A percentile compares a stretch with the other conserved stretches of the same genome.
These are phyloP conservation scores for Corythucha ciliata DNA, from an alignment of 2,888 invertebrate species.

Conservation along the genomic window DNA sequence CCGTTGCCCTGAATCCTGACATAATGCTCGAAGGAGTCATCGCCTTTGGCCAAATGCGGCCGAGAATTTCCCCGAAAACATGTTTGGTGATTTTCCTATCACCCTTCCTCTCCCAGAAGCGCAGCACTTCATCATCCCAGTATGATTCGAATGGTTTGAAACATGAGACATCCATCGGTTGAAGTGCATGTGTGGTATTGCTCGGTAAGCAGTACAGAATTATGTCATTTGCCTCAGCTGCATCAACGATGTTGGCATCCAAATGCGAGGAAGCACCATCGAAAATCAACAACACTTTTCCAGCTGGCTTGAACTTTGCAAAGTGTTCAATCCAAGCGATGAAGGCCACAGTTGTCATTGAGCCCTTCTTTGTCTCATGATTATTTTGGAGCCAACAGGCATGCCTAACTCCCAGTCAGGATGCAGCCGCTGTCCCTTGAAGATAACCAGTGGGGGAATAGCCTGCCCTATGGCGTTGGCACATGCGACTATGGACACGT, in stretches of 20 bases:
- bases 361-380: slow-evolving; percentile 36
- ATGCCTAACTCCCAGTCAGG: slow-evolving; percentile 33
- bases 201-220: slow-evolving; percentile 39
- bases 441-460: slow-evolving; percentile 25
- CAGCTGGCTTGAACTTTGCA: slow-evolving; percentile 33
- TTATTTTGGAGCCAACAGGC: slow-evolving; percentile 33
- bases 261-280: slow-evolving; percentile 38
- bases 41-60: slow-evolving; percentile 36
- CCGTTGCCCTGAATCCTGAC: slow-evolving; percentile 35
- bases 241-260: slow-evolving; percentile 37
- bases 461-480: slow-evolving; percentile 37
- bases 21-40: slow-evolving; percentile 35
- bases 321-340: slow-evolving; percentile 35
- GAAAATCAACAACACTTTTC: slow-evolving; percentile 36
- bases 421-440: slow-evolving; percentile 36
- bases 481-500: slow-evolving; percentile 37
- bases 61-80: slow-evolving; percentile 35
- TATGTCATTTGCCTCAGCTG: slow-evolving; percentile 36
- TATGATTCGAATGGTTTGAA: slow-evolving; percentile 38
- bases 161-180: slow-evolving; percentile 39
- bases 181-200: slow-evolving; percentile 40
- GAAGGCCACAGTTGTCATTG: slow-evolving; percentile 36
- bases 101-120: slow-evolving; percentile 36
- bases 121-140: slow-evolving; percentile 39
- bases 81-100: slow-evolving; percentile 36